Base-by-base conservation (phyloP, 2,888 invertebrate species). In the Tupiocoris notatus region DNA sequence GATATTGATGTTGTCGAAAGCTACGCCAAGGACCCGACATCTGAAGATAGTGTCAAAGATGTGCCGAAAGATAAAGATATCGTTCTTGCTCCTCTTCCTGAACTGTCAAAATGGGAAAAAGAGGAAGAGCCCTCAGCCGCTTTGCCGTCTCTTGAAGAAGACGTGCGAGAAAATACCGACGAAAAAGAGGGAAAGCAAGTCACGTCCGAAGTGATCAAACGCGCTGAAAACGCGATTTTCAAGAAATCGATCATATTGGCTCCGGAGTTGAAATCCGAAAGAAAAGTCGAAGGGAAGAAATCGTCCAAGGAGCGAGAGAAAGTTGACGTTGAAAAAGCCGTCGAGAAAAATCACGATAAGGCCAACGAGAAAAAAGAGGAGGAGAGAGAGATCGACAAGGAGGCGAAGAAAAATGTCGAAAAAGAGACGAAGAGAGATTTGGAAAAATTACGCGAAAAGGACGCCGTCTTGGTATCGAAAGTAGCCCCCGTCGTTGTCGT, bases 161-260 rank as follows among this genome's bases (percentile, higher is more conserved):
- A 82, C 1, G 79, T 80, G 0, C 84, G 84, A 39, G n/a, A n/a
- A n/a, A n/a, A n/a, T n/a, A 62, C 79, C 77, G 77, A 81, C 79
- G 67, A 76, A 80, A 61, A 81, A 81, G 39, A 39, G 6, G 88
- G 87, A 75, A 92, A 92, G 85, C 90, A 91, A 58, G 86, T 90
- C 0, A 94, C 95, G 0, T 92, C 91, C 20, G 95, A 95, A 84
- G 94, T 96, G 2, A 86, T 96, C 67, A 95, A 95, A 83, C 88
- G 94, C 80, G 95, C 96, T 0, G 95, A 96, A 85, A 95, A 95
- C 83, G 95, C 93, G 0, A 92, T 96, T 81, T 93, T 95, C 83
- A 92, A 95, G 59, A 94, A 95, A 84, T 93, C 93, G 0, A 92
- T 93, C 61, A 93, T 91, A 82, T 89, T 92, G 63, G 87, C 91